These are phyloP conservation scores for Leptocoma aspasia DNA, from an alignment of 2,113 vertebrate genomes.

Conservation along the genomic window DNA sequence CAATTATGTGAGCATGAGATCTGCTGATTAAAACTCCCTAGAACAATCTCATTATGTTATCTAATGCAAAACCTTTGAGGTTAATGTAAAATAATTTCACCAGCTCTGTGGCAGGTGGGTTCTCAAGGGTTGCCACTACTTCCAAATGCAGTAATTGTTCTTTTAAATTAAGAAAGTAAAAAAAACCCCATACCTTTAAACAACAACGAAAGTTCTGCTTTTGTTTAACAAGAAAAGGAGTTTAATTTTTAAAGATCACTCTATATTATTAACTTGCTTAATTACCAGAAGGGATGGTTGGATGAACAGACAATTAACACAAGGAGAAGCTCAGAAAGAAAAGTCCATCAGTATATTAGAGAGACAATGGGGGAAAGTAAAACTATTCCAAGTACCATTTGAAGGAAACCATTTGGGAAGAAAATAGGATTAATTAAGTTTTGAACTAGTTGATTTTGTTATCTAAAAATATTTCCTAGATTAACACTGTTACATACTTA, in stretches of 20 bases:
- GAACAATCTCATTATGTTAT: background rate
- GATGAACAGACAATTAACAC: constrained; percentile 44
- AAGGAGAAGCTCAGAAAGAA: background rate
- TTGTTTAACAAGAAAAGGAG: background rate
- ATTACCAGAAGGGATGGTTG: constrained; percentile 40
- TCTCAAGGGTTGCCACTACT: background rate
- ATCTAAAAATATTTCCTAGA: constrained; percentile 39
- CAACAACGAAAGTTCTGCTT: background rate
- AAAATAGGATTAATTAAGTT: constrained; percentile 47
- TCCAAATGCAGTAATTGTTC: background rate
- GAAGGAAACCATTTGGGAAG: constrained; percentile 38
- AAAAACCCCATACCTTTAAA: background rate
- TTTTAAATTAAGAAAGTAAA: background rate
- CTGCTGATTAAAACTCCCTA: background rate
- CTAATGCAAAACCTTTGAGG: background rate
- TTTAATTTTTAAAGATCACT: constrained; percentile 25
- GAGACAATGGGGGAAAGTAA: constrained; percentile 32
- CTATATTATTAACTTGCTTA: constrained; percentile 32
- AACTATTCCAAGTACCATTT: constrained; percentile 21
- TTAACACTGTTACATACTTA: background rate
- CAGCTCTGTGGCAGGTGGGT: background rate
- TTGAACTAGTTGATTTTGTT: constrained; percentile 28
- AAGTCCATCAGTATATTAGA: constrained; percentile 14
- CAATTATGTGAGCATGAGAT: background rate
- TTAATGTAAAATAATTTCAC: background rate